Conservation (phyloP, 2,888 invertebrate species). For the Lasioglossum marginatum region DNA sequence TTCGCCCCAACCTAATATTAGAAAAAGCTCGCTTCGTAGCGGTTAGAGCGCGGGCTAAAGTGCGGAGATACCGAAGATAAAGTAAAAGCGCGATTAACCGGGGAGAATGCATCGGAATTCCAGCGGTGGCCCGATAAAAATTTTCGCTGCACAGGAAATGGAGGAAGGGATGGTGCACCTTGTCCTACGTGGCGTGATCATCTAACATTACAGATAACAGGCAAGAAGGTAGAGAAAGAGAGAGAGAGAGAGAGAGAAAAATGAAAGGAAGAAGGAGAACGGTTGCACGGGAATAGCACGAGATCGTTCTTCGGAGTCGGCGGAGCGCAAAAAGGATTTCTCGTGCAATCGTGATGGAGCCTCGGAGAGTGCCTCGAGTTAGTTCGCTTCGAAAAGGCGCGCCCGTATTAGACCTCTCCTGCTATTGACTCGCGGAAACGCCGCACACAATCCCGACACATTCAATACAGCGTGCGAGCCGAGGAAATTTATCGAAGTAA, state of each 20-base stretch:
- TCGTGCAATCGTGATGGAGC: constrained; percentile 52
- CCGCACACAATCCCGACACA: constrained; percentile 47
- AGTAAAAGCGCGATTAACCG: neutral
- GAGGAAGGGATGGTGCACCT: neutral
- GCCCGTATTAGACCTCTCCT: constrained; percentile 49
- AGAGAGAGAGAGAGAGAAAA: neutral
- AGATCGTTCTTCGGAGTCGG: constrained; percentile 55
- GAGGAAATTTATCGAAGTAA: constrained; percentile 12
- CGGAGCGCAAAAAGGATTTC: constrained; percentile 63
- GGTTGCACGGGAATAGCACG: constrained; percentile 32
- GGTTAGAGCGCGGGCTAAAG: neutral
- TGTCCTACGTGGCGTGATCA: constrained; percentile 41
- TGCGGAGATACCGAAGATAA: neutral
- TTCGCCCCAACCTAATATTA: too few species aligned
- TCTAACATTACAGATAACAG: constrained; percentile 53
- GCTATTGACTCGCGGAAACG: constrained; percentile 45
- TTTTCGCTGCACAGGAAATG: neutral
- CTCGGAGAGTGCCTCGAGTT: constrained; percentile 51
- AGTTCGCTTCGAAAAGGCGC: constrained; percentile 52
- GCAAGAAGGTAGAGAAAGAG: constrained; percentile 3
- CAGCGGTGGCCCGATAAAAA: neutral
- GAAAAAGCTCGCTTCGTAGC: neutral
- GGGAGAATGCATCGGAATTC: neutral
- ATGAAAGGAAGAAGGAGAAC: neutral
- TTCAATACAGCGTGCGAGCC: constrained; percentile 20